phyloP scores from a whole-genome alignment of 2,797 vertebrate species.

The Alauda arvensis region DNA sequence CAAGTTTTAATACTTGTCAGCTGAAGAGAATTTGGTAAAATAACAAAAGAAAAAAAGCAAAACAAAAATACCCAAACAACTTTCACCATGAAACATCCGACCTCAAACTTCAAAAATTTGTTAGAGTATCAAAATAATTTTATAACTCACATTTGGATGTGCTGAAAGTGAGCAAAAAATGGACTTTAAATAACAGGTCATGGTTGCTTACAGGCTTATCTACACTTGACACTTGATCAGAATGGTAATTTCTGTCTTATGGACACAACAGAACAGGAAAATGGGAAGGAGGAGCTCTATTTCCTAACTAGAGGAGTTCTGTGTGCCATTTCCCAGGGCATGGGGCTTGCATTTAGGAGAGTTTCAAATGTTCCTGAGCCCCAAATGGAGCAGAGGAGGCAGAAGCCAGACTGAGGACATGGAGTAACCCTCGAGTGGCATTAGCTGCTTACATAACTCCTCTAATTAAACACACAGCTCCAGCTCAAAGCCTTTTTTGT shows the following conservation, averaged over 20 bases:
- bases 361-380: neutral
- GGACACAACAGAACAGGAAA: neutral
- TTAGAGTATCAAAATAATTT: neutral
- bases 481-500: neutral
- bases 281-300: neutral
- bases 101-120: neutral
- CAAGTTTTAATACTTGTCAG: neutral
- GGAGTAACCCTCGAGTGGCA: neutral
- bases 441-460: neutral
- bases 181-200: neutral
- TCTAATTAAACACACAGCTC: slow-evolving; percentile 25
- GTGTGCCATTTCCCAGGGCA: neutral
- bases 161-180: neutral
- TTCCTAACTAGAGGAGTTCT: neutral
- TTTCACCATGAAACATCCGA: neutral
- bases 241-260: neutral
- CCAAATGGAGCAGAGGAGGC: neutral
- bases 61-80: neutral
- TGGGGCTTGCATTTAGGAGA: neutral
- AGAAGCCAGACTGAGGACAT: neutral
- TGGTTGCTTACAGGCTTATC: neutral
- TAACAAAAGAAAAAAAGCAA: neutral
- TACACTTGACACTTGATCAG: neutral
- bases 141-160: neutral
- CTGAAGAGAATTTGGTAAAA: neutral